phyloP scores from a whole-genome alignment of 2,113 vertebrate genomes.

The Scatophagus argus region DNA sequence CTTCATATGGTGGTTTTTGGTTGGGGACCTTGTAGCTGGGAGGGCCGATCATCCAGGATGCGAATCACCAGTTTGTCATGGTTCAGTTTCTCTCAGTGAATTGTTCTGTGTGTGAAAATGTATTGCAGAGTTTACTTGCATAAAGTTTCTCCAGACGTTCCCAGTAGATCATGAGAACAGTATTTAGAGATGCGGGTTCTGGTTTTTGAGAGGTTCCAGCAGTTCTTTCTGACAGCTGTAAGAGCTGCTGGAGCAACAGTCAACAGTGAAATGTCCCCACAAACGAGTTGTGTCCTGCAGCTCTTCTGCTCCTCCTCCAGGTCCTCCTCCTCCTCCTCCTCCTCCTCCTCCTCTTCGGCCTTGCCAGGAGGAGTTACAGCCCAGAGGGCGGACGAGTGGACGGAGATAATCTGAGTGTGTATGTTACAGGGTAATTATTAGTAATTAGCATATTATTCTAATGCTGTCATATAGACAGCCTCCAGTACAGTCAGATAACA shows the following conservation, averaged over 20 bases:
- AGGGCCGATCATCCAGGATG: too few species aligned
- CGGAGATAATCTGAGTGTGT: constrained; percentile 52
- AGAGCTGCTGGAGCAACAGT: too few species aligned
- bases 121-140: neutral
- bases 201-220: neutral
- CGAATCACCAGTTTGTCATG: too few species aligned
- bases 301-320: constrained; percentile 14
- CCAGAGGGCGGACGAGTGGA: neutral
- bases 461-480: constrained; percentile 81
- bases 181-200: neutral
- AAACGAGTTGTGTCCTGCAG: constrained; percentile 35
- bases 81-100: too few species aligned
- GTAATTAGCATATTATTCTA: constrained; percentile 86
- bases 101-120: neutral
- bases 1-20: too few species aligned
- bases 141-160: neutral
- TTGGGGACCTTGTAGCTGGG: too few species aligned
- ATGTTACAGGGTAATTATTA: constrained; percentile 72
- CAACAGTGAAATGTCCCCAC: neutral
- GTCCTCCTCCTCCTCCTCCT: constrained; percentile 20
- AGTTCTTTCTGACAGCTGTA: neutral
- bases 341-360: constrained; percentile 15
- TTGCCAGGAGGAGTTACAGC: constrained; percentile 38
- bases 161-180: neutral
- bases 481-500: constrained; percentile 79